phyloP scores from a whole-genome alignment of 2,797 vertebrate genomes.

The Cossypha niveicapilla region DNA sequence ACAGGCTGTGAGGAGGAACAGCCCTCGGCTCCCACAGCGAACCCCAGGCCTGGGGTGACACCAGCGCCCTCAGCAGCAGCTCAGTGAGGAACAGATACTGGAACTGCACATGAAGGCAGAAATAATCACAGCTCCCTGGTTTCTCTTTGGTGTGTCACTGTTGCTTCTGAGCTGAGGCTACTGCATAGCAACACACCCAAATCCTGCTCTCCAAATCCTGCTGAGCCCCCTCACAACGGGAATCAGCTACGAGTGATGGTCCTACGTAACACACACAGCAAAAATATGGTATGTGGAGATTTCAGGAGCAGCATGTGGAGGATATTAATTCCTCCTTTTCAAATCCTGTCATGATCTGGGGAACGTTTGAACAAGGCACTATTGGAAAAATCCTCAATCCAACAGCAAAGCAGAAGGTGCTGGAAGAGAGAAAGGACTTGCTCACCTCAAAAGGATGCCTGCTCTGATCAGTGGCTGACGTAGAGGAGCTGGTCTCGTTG shows the following conservation, averaged over 20 bases:
- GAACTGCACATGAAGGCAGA: not conserved
- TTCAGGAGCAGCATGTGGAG: not conserved
- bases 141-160: not conserved
- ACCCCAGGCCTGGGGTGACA: not conserved
- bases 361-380: rapidly evolving
- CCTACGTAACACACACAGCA: not conserved
- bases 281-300: not conserved
- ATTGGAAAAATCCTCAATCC: not conserved
- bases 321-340: not conserved
- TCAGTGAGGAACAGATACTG: not conserved
- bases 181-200: slow-evolving; percentile 14
- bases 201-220: not conserved
- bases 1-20: not conserved
- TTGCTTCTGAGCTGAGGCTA: not conserved
- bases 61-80: rapidly evolving
- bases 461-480: slow-evolving; percentile 80
- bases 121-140: not conserved
- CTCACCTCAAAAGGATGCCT: slow-evolving; percentile 84
- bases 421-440: not conserved
- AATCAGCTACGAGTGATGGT: not conserved
- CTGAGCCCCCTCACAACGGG: not conserved
- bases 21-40: not conserved
- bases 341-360: not conserved
- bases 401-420: not conserved
- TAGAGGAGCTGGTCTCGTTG: slow-evolving; percentile 81